Conservation (phyloP, 1,140 invertebrate species). For the Chymomyza costata region DNA sequence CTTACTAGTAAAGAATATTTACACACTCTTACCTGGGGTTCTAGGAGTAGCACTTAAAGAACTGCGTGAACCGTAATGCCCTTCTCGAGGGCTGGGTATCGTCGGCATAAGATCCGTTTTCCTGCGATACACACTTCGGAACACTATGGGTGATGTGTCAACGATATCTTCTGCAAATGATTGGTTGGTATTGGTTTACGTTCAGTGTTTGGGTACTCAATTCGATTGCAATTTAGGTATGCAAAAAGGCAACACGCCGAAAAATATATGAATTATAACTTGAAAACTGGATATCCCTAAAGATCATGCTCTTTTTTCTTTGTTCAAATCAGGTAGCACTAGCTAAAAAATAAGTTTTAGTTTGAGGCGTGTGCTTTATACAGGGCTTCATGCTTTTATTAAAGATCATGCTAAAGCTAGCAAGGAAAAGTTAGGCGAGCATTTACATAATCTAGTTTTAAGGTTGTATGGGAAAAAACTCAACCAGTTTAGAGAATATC, state of each 20-base stretch:
- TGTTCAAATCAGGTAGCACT: no score
- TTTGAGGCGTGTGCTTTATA: no score
- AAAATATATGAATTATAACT: neutral
- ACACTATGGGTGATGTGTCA: conserved; percentile 78
- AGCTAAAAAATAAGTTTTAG: no score
- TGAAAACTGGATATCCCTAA: neutral
- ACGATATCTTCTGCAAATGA: conserved; percentile 74
- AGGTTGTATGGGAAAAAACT: neutral
- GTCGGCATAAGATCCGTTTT: conserved; percentile 94
- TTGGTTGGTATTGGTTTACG: conserved; percentile 32
- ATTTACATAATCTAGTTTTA: no score
- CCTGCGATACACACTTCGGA: conserved; percentile 83
- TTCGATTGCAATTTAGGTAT: conserved; percentile 18
- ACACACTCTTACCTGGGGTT: conserved; percentile 82
- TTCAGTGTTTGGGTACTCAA: conserved; percentile 21
- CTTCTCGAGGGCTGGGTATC: conserved; percentile 85
- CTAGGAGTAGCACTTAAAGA: conserved; percentile 80
- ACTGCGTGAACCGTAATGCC: conserved; percentile 76
- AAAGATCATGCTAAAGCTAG: neutral
- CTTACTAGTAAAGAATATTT: no score
- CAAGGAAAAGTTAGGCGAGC: no score
- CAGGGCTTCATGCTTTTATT: neutral
- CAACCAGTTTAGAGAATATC: conserved; percentile 17
- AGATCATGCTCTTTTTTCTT: no score
- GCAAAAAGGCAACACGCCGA: neutral